Evolutionary conservation across 1,140 invertebrate genomes (phyloP).

Genomic region (Caligus rogercresseyi): DNA sequence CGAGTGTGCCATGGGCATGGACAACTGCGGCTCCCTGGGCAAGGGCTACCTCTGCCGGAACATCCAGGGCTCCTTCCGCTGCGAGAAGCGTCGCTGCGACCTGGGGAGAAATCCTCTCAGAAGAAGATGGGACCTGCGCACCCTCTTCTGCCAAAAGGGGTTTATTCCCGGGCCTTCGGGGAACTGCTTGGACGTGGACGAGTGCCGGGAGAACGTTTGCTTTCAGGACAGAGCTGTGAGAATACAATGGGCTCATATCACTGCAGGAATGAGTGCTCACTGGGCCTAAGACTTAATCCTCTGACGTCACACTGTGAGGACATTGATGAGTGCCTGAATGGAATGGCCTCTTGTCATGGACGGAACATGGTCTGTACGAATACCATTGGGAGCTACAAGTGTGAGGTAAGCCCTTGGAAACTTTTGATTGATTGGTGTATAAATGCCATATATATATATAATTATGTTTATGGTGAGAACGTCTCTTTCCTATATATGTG

Average conservation of each 20-base stretch:
- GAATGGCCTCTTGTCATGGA: slow-evolving; percentile 27
- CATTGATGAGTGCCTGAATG: slow-evolving; percentile 28
- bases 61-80: slow-evolving; percentile 36
- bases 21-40: slow-evolving; percentile 50
- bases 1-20: slow-evolving; percentile 60
- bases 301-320: slow-evolving; percentile 24
- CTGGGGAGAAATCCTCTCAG: slow-evolving; percentile 21
- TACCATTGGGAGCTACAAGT: slow-evolving; percentile 37
- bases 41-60: slow-evolving; percentile 64
- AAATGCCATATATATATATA: background rate
- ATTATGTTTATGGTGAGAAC: background rate
- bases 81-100: slow-evolving; percentile 40
- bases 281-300: slow-evolving; percentile 3
- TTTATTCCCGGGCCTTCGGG: slow-evolving; percentile 32
- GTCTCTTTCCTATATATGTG: too few species aligned
- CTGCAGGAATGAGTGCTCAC: slow-evolving; percentile 26
- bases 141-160: slow-evolving; percentile 33
- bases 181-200: slow-evolving; percentile 35
- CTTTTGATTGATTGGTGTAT: too few species aligned
- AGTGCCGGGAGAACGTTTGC: slow-evolving; percentile 28
- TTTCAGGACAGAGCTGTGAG: slow-evolving; percentile 35
- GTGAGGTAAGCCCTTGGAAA: too few species aligned
- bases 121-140: slow-evolving; percentile 25
- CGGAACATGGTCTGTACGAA: slow-evolving; percentile 36
- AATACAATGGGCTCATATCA: slow-evolving; percentile 39